Evolutionary conservation across 1,140 invertebrate genomes (phyloP), one percentile per base, ranked within the genome.

Genomic region (Gonatopus flavifemur): DNA sequence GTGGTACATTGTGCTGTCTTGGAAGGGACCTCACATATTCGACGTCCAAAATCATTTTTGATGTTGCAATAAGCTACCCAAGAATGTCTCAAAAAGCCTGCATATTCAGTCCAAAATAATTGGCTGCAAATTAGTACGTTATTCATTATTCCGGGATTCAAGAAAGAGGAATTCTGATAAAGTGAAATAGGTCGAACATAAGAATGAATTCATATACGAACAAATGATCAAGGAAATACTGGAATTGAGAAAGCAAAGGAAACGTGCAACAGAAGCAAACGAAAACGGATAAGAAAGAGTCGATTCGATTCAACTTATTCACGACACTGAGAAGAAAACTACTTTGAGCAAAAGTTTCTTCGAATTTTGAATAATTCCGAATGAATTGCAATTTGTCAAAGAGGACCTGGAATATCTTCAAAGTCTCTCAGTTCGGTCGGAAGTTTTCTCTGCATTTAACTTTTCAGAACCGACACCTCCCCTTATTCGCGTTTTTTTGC

Each of bases 351-450:
- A 55, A 68, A 70, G 60, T 72, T 71, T 64, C 64, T 53, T 60
- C 67, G 69, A 70, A 70, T 74, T 72, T 68, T 67, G 69, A 72
- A 72, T 72, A 67, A 72, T 73, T 55, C 49, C 69, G 69, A 75
- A 74, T 69, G 59, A 67, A 64, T 67, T 53, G 70, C 70, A 75
- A 74, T 75, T 75, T 74, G 63, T n/a, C 54, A 64, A 65, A 56
- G 60, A 66, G n/a, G n/a, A n/a, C n/a, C n/a, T 61, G 53, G 48
- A 55, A 61, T 54, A n/a, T n/a, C n/a, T n/a, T 64, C 57, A 48
- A 59, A 46, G 51, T 56, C n/a, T 70, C 24, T 66, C 59, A 65
- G 54, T n/a, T 56, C 41, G 62, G 35, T 52, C 53, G n/a, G 65
- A 70, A 69, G 61, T 65, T 68, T 67, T 59, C 28, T n/a, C 41